Evolutionary conservation across 2,797 vertebrate genomes (phyloP), one percentile per base, ranked within the genome.

Genomic region (Phrynocephalus vlangalii): DNA sequence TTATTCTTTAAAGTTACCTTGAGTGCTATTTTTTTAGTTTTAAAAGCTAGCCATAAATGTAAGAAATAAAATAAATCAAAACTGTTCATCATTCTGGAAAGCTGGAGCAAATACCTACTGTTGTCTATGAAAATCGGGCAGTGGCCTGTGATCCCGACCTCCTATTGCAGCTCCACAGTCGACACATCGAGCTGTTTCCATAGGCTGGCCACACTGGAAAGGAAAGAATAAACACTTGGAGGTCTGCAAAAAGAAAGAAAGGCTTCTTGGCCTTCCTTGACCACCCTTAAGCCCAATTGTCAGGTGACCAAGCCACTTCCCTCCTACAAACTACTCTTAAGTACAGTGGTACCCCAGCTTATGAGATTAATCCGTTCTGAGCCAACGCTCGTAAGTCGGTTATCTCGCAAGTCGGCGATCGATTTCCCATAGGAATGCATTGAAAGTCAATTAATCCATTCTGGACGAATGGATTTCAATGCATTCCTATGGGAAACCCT

Each of bases 191-290:
- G 97, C 90, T 0, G 0, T 67, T 84, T 98, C 24, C 97, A 96
- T 95, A 0, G 99, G 99, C 50, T 0, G 90, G 9, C 98, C 98
- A 60, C 99, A 99, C 99, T 99, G 79, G 84, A 87, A 24, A 44
- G 87, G 63, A 66, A 72, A 24, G 0, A 88, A 76, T n/a, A 44
- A 26, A 80, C 28, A 67, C 33, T 85, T 5, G 30, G 75, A 71
- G 76, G 52, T 77, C 28, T 77, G 28, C 77, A 24, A 44, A 80
- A 89, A 3, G 11, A 28, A 80, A 50, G 63, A 9, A 56, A 22
- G 56, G 20, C 0, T 5, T n/a, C n/a, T 79, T 83, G 72, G 22
- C 30, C 48, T 10, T 56, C 16, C 33, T 60, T 26, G 71, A 44
- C 38, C 38, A 44, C 1, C 28, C 33, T 67, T 22, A 18, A 52